Evolutionary conservation across 2,888 invertebrate genomes (phyloP), one percentile per base, ranked within the genome.

Genomic region (Elysia crispata): DNA sequence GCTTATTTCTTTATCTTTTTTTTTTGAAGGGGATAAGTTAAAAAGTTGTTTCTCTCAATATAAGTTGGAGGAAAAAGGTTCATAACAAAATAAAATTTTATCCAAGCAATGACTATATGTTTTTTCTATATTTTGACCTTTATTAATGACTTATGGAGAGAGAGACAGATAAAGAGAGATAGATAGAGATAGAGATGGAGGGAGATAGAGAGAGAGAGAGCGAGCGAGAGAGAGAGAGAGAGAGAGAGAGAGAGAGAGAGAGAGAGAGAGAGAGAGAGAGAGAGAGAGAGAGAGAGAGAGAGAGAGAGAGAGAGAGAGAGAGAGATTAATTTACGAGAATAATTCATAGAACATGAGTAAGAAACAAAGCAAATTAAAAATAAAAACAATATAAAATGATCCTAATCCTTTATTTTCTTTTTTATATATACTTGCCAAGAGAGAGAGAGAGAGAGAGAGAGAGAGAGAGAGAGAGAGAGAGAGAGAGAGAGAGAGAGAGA

Each of bases 171-270:
- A 66, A 28, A 60, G 60, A 8, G 15, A 20, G 87, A 87, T 64
- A 88, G 80, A 13, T 87, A 80, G n/a, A 88, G 85, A 64, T 88
- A 88, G n/a, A 86, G 81, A 76, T 86, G 86, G 62, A 81, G n/a
- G 23, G 49, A 81, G 69, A 70, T 28, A 33, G 41, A 76, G 49
- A 66, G 20, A 76, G 66, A 76, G 23, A 76, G 76, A 41, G 41
- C 30, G 33, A 49, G 25, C 18, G 25, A 33, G 28, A 20, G 8
- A 64, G 31, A 57, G 28, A 77, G 57, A 69, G 13, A 54, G 33
- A 69, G 18, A 77, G 69, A 77, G n/a, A 57, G 0, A 13, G 0
- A 67, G 11, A 54, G 20, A 69, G 67, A 57, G 18, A 57, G 11
- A 69, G 5, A 76, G 25, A 57, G 1, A 13, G 13, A 74, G 1